Evolutionary conservation across 2,888 invertebrate species (phyloP).

Genomic region (Pecten maximus): DNA sequence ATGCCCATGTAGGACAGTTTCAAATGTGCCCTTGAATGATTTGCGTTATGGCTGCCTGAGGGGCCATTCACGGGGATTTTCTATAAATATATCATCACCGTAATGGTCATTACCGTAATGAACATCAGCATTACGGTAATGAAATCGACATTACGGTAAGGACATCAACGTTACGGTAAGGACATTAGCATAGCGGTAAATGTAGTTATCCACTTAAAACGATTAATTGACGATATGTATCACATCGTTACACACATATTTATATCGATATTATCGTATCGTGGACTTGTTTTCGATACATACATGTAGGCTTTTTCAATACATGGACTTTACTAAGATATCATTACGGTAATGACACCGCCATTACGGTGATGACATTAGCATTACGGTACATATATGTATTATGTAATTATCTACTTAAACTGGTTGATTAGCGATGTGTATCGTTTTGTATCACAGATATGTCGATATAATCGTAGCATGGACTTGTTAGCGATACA

Average conservation of each 20-base stretch:
- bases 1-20: neutral
- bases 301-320: neutral
- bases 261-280: neutral
- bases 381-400: too few relatives aligned
- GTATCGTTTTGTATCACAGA: too few relatives aligned
- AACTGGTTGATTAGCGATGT: too few relatives aligned
- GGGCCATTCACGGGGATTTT: too few relatives aligned
- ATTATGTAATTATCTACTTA: too few relatives aligned
- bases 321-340: neutral
- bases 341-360: neutral
- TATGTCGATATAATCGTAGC: too few relatives aligned
- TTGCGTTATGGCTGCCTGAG: too few relatives aligned
- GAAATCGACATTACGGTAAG: neutral
- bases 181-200: neutral
- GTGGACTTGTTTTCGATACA: neutral
- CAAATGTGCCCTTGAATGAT: neutral
- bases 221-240: neutral
- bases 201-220: neutral
- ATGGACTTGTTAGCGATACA: too few relatives aligned
- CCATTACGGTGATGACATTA: too few relatives aligned
- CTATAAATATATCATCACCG: too few relatives aligned
- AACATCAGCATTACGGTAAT: too few relatives aligned
- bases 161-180: neutral
- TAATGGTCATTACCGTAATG: too few relatives aligned
- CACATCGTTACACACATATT: neutral